These are phyloP conservation scores for Ageneiosus marmoratus DNA, from an alignment of 2,113 vertebrate species.

Conservation along the genomic window DNA sequence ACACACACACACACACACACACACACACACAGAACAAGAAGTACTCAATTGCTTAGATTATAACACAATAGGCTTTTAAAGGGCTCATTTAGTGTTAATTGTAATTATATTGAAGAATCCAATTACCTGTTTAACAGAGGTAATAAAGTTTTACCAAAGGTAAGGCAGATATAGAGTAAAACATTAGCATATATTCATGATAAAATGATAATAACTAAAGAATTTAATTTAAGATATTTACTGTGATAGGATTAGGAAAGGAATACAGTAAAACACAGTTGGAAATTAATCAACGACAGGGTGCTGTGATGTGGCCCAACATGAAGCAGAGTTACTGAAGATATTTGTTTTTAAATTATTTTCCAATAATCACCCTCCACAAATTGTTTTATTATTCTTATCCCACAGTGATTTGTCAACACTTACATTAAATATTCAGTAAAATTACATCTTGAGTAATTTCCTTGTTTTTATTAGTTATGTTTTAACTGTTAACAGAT, in stretches of 20 bases:
- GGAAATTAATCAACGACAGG: background rate
- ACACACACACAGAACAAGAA: background rate
- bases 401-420: background rate
- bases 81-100: background rate
- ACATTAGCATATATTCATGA: background rate
- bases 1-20: background rate
- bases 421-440: background rate
- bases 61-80: background rate
- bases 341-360: background rate
- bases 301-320: background rate
- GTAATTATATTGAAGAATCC: conserved; percentile 5
- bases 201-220: background rate
- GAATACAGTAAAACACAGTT: background rate
- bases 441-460: background rate
- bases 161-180: background rate
- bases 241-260: background rate
- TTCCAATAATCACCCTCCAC: background rate
- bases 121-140: background rate
- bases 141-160: background rate
- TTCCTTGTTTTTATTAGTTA: background rate
- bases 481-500: background rate
- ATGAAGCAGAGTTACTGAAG: background rate
- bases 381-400: background rate
- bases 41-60: background rate
- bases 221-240: background rate